Evolutionary conservation across 1,140 invertebrate genomes (phyloP).

Genomic region (Caenorhabditis briggsae): DNA sequence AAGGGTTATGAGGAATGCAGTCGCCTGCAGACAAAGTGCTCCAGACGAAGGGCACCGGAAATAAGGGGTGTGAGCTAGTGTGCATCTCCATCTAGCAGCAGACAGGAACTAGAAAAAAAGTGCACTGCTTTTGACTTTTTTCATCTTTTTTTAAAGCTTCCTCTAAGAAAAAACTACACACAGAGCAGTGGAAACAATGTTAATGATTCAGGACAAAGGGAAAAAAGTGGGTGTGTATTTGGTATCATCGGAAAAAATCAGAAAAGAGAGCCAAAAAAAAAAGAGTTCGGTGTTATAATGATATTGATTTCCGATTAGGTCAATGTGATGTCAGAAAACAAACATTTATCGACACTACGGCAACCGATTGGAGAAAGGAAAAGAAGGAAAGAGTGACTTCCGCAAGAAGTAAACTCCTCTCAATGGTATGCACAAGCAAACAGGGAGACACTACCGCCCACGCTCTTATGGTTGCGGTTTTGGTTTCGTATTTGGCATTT

Average conservation of each 20-base stretch:
- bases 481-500: constrained; percentile 35
- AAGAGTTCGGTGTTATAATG: background rate
- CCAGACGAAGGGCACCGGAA: constrained; percentile 36
- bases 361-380: background rate
- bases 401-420: constrained; percentile 52
- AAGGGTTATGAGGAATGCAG: background rate
- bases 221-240: background rate
- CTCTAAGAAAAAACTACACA: too few species aligned
- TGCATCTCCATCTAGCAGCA: too few species aligned
- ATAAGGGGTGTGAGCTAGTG: constrained; percentile 32
- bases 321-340: constrained; percentile 52
- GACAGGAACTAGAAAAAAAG: constrained; percentile 4
- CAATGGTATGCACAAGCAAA: constrained; percentile 55
- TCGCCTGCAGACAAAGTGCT: background rate
- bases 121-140: constrained; percentile 48
- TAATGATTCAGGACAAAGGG: background rate
- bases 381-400: constrained; percentile 38
- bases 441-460: constrained; percentile 15
- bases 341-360: constrained; percentile 6
- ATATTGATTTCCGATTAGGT: constrained; percentile 54
- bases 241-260: too few species aligned
- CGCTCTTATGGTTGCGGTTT: constrained; percentile 48
- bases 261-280: background rate
- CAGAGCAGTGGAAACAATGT: background rate
- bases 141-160: background rate